Evolutionary conservation across 2,888 invertebrate species (phyloP).

Genomic region (Elaeidobius kamerunicus): DNA sequence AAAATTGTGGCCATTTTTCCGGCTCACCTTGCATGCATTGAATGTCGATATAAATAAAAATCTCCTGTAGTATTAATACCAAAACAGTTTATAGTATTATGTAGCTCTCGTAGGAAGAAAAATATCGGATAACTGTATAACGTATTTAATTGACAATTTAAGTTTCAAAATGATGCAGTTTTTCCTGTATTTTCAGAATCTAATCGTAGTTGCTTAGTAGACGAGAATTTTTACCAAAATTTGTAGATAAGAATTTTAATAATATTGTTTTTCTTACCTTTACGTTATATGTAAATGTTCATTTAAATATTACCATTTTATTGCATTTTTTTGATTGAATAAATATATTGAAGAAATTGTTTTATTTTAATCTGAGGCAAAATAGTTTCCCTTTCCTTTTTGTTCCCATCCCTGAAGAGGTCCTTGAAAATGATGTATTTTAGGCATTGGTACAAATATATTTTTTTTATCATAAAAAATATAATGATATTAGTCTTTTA

Average conservation of each 20-base stretch:
- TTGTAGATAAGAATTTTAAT: slow-evolving; percentile 3
- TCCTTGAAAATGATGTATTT: too few relatives aligned
- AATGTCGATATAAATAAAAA: neutral
- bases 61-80: slow-evolving; percentile 19
- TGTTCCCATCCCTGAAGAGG: too few relatives aligned
- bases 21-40: slow-evolving; percentile 2
- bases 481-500: too few relatives aligned
- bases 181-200: slow-evolving; percentile 15
- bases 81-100: slow-evolving; percentile 13
- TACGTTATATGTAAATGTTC: neutral
- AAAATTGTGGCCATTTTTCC: neutral
- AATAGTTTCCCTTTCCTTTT: too few relatives aligned
- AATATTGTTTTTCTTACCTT: neutral
- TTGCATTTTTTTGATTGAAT: slow-evolving; percentile 4
- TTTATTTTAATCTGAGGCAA: too few relatives aligned
- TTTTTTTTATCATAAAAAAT: neutral
- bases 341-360: neutral
- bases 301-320: neutral
- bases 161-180: neutral
- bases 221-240: slow-evolving; percentile 7
- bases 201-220: slow-evolving; percentile 13
- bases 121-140: slow-evolving; percentile 4
- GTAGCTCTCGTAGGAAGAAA: slow-evolving; percentile 8
- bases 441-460: too few relatives aligned
- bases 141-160: neutral